Evolutionary conservation across 2,888 invertebrate species (phyloP).

Genomic region (Pomacea canaliculata): DNA sequence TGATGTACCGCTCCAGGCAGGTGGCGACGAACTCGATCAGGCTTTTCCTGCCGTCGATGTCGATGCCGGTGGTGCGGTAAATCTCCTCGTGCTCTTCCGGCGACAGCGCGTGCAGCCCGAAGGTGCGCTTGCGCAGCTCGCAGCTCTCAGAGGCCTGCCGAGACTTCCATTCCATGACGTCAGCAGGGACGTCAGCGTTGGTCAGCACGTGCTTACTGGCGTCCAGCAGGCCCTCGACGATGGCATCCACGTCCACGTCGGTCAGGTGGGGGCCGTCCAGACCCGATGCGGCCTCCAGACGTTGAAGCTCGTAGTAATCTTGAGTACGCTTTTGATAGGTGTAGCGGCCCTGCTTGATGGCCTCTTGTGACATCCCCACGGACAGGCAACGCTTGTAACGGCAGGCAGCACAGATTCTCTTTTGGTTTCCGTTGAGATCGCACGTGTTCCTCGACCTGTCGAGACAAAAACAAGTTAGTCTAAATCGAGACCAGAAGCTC

Average conservation of each 20-base stretch:
- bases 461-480: not conserved
- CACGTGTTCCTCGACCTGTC: not conserved
- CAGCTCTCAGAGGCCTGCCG: not conserved
- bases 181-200: not conserved
- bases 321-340: slow-evolving; percentile 62
- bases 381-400: slow-evolving; percentile 59
- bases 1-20: not conserved
- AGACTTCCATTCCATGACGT: not conserved
- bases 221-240: not conserved
- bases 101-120: not conserved
- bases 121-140: not conserved
- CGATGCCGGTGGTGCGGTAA: slow-evolving; percentile 2
- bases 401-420: slow-evolving; percentile 61
- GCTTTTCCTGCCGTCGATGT: not conserved
- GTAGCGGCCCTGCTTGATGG: slow-evolving; percentile 66
- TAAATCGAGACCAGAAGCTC: too few relatives aligned
- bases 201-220: not conserved
- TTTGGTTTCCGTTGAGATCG: slow-evolving; percentile 21
- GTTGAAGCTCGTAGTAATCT: slow-evolving; percentile 59
- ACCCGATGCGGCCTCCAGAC: not conserved
- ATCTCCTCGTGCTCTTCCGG: not conserved
- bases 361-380: slow-evolving; percentile 65
- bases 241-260: not conserved
- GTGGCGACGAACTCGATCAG: not conserved
- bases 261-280: not conserved